Percentiles rank a stretch among this genome's conserved stretches.
Evolutionary conservation across 2,888 invertebrate species (phyloP).

Genomic region (Philereme vetulata): DNA sequence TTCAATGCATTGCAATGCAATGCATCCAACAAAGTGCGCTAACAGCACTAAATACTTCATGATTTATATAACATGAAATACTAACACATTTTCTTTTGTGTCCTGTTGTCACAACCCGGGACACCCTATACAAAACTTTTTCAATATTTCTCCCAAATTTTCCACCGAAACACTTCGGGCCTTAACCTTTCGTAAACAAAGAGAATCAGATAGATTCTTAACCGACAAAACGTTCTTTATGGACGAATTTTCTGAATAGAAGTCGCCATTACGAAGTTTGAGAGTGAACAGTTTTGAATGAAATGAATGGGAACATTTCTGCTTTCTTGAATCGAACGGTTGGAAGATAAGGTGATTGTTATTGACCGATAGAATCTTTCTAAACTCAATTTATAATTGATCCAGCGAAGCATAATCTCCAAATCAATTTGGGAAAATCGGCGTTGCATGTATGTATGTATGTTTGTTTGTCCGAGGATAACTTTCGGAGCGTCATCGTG

Average conservation of each 20-base stretch:
- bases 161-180: constrained; percentile 29
- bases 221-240: constrained; percentile 47
- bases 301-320: constrained; percentile 36
- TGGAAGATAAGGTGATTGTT: constrained; percentile 11
- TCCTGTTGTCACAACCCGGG: neutral
- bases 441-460: too few relatives aligned
- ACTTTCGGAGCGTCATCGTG: too few relatives aligned
- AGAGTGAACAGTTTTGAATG: constrained; percentile 40
- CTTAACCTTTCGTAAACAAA: constrained; percentile 41
- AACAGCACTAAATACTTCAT: too few relatives aligned
- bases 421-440: too few relatives aligned
- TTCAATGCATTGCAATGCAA: too few relatives aligned
- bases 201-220: constrained; percentile 30
- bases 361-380: constrained; percentile 26
- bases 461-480: too few relatives aligned
- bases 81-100: neutral
- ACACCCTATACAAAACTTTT: constrained; percentile 18
- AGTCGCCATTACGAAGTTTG: constrained; percentile 37
- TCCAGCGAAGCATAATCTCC: too few relatives aligned
- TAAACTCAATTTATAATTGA: neutral
- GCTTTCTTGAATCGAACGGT: constrained; percentile 24
- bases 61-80: neutral
- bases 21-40: too few relatives aligned
- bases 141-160: constrained; percentile 18
- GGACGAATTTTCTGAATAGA: constrained; percentile 47